phyloP scores from a whole-genome alignment of 2,797 vertebrate genomes.

The Clarias laeviceps region DNA sequence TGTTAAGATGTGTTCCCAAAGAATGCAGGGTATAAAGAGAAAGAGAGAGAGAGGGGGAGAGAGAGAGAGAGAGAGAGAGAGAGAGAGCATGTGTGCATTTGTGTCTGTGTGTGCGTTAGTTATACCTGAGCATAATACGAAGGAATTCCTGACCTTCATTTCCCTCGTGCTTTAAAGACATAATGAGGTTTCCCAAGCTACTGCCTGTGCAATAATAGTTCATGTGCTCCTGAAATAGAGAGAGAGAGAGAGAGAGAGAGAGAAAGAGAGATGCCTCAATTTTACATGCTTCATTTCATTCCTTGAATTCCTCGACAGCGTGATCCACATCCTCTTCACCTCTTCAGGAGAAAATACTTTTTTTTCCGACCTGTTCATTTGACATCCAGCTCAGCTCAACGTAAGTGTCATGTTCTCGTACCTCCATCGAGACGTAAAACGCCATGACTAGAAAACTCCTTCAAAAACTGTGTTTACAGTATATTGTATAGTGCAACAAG shows the following conservation, averaged over 20 bases:
- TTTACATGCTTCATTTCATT: conserved; percentile 25
- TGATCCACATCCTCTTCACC: conserved; percentile 3
- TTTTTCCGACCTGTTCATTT: conserved; percentile 38
- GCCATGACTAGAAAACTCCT: neutral
- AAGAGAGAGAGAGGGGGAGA: too few species aligned
- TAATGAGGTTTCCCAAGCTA: conserved; percentile 93
- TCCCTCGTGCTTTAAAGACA: conserved; percentile 95
- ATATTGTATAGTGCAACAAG: neutral
- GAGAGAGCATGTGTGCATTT: too few species aligned
- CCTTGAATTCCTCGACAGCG: conserved; percentile 11
- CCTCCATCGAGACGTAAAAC: conserved; percentile 24
- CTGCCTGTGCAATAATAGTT: conserved; percentile 95
- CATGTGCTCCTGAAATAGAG: conserved; percentile 86
- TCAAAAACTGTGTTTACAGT: too few species aligned
- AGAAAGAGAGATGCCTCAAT: neutral
- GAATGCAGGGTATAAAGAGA: neutral
- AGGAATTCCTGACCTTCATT: conserved; percentile 89
- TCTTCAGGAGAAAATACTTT: conserved; percentile 13
- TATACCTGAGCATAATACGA: conserved; percentile 94
- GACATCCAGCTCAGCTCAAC: conserved; percentile 6
- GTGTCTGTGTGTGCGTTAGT: neutral
- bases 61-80: too few species aligned
- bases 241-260: neutral
- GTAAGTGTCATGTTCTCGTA: neutral
- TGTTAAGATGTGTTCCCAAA: neutral